Conservation (phyloP, 2,888 invertebrate species). For the Matsumyia berberina region DNA sequence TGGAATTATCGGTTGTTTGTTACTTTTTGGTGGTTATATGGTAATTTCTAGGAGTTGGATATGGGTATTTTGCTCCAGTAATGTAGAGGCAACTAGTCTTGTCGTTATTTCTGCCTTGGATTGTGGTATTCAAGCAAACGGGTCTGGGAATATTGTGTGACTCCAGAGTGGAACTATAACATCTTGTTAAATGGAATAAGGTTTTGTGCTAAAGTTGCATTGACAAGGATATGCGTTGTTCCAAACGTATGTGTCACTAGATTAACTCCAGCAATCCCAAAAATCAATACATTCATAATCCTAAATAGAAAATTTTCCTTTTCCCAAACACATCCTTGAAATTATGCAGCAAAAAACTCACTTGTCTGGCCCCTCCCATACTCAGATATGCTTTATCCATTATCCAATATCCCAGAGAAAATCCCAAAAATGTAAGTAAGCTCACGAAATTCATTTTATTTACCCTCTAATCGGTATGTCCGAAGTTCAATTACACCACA, state of each 20-base stretch:
- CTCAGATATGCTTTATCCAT: slow-evolving; percentile 56
- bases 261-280: background rate
- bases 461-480: slow-evolving; percentile 72
- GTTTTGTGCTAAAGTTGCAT: too few relatives aligned
- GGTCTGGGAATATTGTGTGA: too few relatives aligned
- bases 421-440: slow-evolving; percentile 65
- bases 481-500: slow-evolving; percentile 72
- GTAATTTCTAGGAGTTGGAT: slow-evolving; percentile 14
- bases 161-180: too few relatives aligned
- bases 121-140: too few relatives aligned
- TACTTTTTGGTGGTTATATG: slow-evolving; percentile 30
- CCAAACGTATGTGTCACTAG: background rate
- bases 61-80: slow-evolving; percentile 1
- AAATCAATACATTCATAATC: slow-evolving; percentile 34
- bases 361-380: background rate
- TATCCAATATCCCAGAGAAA: slow-evolving; percentile 64
- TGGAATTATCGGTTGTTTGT: slow-evolving; percentile 29
- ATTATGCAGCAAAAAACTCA: slow-evolving; percentile 38
- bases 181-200: too few relatives aligned
- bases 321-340: slow-evolving; percentile 55
- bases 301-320: slow-evolving; percentile 49
- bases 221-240: background rate
- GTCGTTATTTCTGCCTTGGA: too few relatives aligned
- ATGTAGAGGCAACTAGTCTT: too few relatives aligned
- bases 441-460: slow-evolving; percentile 76